Conservation (phyloP, 2,888 invertebrate species). For the Epiblema foenella region DNA sequence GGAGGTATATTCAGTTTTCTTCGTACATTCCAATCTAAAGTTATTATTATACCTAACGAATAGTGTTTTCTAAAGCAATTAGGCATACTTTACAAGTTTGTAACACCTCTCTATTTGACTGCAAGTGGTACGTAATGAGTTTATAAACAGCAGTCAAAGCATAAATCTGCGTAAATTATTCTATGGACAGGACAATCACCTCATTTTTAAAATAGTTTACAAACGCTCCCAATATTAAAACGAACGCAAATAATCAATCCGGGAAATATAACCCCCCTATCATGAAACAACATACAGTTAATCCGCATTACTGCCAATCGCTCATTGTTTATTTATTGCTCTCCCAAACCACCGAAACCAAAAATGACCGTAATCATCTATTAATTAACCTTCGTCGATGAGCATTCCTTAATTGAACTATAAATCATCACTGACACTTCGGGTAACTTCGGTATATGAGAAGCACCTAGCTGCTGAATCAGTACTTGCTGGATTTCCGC, state of each 20-base stretch:
- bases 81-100: too few relatives aligned
- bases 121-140: neutral
- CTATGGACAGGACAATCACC: too few relatives aligned
- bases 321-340: slow-evolving; percentile 43
- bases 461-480: slow-evolving; percentile 77
- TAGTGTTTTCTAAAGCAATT: too few relatives aligned
- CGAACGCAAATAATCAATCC: slow-evolving; percentile 15
- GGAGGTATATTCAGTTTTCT: too few relatives aligned
- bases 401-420: slow-evolving; percentile 75
- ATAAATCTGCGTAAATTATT: too few relatives aligned
- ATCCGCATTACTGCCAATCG: slow-evolving; percentile 42
- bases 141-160: neutral
- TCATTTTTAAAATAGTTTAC: neutral
- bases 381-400: slow-evolving; percentile 65
- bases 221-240: slow-evolving; percentile 10
- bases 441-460: slow-evolving; percentile 69
- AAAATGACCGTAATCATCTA: slow-evolving; percentile 51
- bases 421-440: slow-evolving; percentile 74
- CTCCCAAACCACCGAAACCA: slow-evolving; percentile 36
- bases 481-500: slow-evolving; percentile 72
- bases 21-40: too few relatives aligned
- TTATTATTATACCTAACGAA: too few relatives aligned
- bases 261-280: slow-evolving; percentile 11
- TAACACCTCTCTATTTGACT: neutral
- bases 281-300: slow-evolving; percentile 31